Evolutionary conservation across 1,140 invertebrate genomes (phyloP).

Genomic region (Planococcus citri): DNA sequence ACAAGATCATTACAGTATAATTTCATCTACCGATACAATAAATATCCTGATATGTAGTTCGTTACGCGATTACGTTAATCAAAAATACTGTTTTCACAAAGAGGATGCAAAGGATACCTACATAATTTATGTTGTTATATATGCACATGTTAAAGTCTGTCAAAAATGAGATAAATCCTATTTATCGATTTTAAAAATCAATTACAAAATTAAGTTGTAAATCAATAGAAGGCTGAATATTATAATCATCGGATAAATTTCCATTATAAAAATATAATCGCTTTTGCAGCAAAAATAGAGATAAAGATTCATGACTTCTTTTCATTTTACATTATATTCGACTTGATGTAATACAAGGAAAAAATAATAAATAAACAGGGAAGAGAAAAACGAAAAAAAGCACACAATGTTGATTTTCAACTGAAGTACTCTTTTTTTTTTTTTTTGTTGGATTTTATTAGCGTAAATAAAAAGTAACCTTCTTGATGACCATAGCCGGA

Average conservation of each 20-base stretch:
- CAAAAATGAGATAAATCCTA: no score
- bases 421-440: neutral
- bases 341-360: neutral
- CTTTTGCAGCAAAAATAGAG: neutral
- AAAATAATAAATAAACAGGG: neutral
- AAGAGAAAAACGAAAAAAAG: neutral
- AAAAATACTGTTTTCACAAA: no score
- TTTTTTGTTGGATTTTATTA: neutral
- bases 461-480: constrained; percentile 8
- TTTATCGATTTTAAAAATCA: no score
- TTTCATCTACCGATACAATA: no score
- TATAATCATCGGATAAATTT: neutral
- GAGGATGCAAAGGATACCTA: no score
- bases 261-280: neutral
- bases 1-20: no score
- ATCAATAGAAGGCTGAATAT: neutral
- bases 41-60: no score
- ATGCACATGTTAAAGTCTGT: no score
- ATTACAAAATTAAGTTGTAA: neutral
- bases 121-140: no score
- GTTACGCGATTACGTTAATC: no score
- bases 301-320: neutral
- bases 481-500: constrained; percentile 1
- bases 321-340: no score
- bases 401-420: neutral